These are phyloP conservation scores for Dinoponera quadriceps DNA, from an alignment of 1,140 invertebrate genomes.

Conservation along the genomic window DNA sequence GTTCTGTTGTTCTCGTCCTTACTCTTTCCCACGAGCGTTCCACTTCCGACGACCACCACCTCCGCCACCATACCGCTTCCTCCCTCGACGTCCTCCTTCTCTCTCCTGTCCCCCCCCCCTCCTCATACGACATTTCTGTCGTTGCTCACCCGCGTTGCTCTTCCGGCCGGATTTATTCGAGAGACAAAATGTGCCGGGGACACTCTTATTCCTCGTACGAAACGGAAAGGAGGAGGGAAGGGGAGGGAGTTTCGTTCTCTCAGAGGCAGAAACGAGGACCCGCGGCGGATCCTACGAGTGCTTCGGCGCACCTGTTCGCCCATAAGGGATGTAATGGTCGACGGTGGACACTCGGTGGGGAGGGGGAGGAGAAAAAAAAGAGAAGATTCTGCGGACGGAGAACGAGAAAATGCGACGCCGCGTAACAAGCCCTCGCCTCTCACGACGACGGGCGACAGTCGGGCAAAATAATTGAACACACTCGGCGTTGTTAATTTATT, in stretches of 20 bases:
- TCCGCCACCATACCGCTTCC: neutral
- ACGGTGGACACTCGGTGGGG: constrained; percentile 16
- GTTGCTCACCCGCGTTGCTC: constrained; percentile 36
- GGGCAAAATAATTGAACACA: constrained; percentile 49
- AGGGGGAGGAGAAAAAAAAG: neutral
- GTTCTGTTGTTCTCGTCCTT: constrained; percentile 31
- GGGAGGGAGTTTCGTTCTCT: constrained; percentile 10
- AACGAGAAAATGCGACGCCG: constrained; percentile 36
- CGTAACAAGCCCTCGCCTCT: constrained; percentile 15
- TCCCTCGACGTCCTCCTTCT: neutral
- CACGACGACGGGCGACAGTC: constrained; percentile 1
- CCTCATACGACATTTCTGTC: constrained; percentile 31
- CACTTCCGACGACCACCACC: constrained; percentile 32
- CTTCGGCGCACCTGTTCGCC: constrained; percentile 70
- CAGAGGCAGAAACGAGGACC: constrained; percentile 27
- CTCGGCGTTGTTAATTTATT: constrained; percentile 44
- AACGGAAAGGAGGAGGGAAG: neutral
- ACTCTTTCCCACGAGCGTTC: constrained; percentile 53
- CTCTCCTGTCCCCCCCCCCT: neutral
- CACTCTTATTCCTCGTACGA: constrained; percentile 51
- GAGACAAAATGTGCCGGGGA: constrained; percentile 61
- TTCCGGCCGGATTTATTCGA: constrained; percentile 61
- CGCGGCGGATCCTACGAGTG: constrained; percentile 52
- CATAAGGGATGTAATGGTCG: constrained; percentile 51
- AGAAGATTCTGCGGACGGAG: constrained; percentile 8